These are phyloP conservation scores for Darevskia nairensis DNA, from an alignment of 2,797 vertebrate species.

Conservation along the genomic window DNA sequence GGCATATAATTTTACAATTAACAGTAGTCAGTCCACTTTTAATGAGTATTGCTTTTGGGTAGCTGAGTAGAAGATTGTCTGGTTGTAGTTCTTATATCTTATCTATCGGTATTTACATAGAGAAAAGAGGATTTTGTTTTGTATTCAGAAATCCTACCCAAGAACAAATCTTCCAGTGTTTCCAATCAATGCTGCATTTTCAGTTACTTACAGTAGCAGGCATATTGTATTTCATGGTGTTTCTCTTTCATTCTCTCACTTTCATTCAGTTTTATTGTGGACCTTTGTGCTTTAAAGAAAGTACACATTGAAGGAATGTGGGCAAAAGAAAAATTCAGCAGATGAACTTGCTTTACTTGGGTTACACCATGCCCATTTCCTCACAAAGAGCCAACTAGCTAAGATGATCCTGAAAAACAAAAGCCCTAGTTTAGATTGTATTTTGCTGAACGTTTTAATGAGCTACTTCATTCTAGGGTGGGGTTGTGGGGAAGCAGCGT, in stretches of 20 bases:
- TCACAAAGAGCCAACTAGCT: slow-evolving; percentile 44
- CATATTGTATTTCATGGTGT: slow-evolving; percentile 17
- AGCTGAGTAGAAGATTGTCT: background rate
- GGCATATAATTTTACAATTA: background rate
- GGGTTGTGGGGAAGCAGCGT: background rate
- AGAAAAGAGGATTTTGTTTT: background rate
- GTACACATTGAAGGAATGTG: background rate
- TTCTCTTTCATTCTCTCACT: slow-evolving; percentile 23
- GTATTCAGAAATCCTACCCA: background rate
- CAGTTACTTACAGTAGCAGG: slow-evolving; percentile 8
- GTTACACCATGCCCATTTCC: slow-evolving; percentile 4
- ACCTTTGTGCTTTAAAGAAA: slow-evolving; percentile 22
- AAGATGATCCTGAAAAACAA: rapidly evolving
- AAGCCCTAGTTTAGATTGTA: background rate
- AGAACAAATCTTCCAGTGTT: slow-evolving; percentile 9
- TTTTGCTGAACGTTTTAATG: slow-evolving; percentile 31
- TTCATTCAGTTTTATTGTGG: slow-evolving; percentile 28
- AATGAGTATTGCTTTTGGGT: background rate
- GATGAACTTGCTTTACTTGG: slow-evolving; percentile 29
- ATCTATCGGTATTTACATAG: background rate
- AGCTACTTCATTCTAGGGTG: slow-evolving; percentile 21
- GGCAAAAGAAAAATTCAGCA: slow-evolving; percentile 40
- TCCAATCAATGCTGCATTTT: slow-evolving; percentile 3
- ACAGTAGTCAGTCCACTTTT: background rate
- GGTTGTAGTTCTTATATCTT: slow-evolving; percentile 28